Conservation (phyloP, 2,113 vertebrate species). For the Dasyurus viverrinus region DNA sequence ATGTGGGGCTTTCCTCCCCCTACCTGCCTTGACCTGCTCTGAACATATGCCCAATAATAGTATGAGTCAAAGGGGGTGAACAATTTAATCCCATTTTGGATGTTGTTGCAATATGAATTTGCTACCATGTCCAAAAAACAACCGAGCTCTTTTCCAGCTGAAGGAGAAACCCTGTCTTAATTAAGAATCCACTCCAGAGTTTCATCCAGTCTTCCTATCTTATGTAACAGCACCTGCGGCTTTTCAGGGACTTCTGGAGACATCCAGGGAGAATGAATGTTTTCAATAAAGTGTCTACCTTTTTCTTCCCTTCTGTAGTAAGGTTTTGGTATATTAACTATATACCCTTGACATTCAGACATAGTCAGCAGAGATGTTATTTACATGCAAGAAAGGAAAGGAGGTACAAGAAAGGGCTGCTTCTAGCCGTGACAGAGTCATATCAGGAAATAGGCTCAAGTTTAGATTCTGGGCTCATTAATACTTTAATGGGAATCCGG, state of each 20-base stretch:
- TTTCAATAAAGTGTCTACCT: conserved; percentile 67
- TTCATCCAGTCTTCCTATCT: neutral
- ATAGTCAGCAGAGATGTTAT: conserved; percentile 57
- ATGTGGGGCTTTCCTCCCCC: neutral
- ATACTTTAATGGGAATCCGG: neutral
- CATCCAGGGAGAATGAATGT: conserved; percentile 63
- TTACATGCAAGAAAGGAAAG: conserved; percentile 21
- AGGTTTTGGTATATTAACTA: conserved; percentile 59
- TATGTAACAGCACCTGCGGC: conserved; percentile 8
- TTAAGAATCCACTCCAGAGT: conserved; percentile 61
- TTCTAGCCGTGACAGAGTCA: conserved; percentile 14
- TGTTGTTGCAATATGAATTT: neutral
- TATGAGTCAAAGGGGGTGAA: neutral
- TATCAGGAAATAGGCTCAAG: neutral
- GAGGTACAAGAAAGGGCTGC: conserved; percentile 2
- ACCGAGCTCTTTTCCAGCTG: neutral
- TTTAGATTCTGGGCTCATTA: neutral
- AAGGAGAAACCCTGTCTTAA: neutral
- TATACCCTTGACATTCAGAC: conserved; percentile 48
- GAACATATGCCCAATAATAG: neutral
- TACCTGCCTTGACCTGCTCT: neutral
- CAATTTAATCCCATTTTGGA: neutral
- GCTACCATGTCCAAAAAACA: neutral
- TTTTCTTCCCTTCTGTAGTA: conserved; percentile 46
- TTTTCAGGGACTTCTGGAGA: neutral